Evolutionary conservation across 2,888 invertebrate genomes (phyloP), one percentile per base, ranked within the genome.

Genomic region (Apantesis nais): DNA sequence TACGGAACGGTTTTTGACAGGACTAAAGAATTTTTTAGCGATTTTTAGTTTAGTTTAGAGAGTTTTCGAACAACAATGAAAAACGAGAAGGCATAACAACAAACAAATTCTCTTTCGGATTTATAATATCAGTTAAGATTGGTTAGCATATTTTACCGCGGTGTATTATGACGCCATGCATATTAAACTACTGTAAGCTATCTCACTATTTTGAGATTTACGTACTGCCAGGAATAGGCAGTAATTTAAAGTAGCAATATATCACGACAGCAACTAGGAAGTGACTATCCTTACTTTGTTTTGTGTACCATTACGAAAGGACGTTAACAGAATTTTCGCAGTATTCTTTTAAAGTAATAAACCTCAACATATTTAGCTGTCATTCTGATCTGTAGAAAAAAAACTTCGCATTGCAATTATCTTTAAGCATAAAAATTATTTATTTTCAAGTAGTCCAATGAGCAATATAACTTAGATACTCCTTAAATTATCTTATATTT

Each of bases 221-320:
- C 74, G 70, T 78, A 74, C 67, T 74, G 78, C 81, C 74, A 73
- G 72, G 80, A 81, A 82, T 75, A 77, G 75, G 70, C 66, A 55
- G 75, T 80, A 82, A 83, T 82, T 83, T 78, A 83, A 80, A 81
- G 76, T 69, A 66, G 74, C 72, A 73, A 73, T 79, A 78, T 75
- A 77, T 80, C 78, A 78, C 73, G 74, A 71, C 74, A 68, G 48
- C 58, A 66, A 81, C 75, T 68, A 75, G 79, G 74, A 82, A 81
- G 77, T 75, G 66, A 70, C 67, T 66, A 62, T 69, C 60, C 67
- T 75, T 76, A 75, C 77, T 81, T 77, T 77, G 68, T 75, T 76
- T 72, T 78, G 68, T 68, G 31, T 67, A 48, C 67, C 44, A 68
- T 71, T 72, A 72, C 52, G 73, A 41, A 64, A 71, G n/a, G 67